These are phyloP conservation scores for Drosophila anomelani DNA, from an alignment of 2,888 invertebrate genomes.

Conservation along the genomic window DNA sequence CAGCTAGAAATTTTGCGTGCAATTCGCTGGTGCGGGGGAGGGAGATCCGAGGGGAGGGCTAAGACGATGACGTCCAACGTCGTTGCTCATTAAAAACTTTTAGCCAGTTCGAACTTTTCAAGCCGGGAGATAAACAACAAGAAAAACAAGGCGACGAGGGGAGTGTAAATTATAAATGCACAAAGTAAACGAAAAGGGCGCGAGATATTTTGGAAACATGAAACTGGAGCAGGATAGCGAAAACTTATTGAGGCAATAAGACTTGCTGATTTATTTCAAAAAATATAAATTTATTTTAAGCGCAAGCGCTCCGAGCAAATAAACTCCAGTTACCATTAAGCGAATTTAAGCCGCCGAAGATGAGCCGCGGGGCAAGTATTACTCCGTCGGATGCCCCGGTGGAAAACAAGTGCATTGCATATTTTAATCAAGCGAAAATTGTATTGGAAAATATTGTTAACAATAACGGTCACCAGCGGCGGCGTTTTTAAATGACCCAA, in stretches of 20 bases:
- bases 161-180: slow-evolving; percentile 70
- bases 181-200: slow-evolving; percentile 59
- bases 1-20: slow-evolving; percentile 51
- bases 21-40: slow-evolving; percentile 7
- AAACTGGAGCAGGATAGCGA: slow-evolving; percentile 22
- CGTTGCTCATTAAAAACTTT: slow-evolving; percentile 78
- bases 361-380: slow-evolving; percentile 10
- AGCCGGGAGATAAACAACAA: slow-evolving; percentile 66
- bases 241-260: slow-evolving; percentile 23
- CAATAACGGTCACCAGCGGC: slow-evolving; percentile 71
- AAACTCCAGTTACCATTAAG: slow-evolving; percentile 24
- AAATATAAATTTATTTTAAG: slow-evolving; percentile 25
- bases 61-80: slow-evolving; percentile 60
- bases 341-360: slow-evolving; percentile 25
- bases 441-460: slow-evolving; percentile 78
- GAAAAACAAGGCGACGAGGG: slow-evolving; percentile 33
- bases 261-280: slow-evolving; percentile 21
- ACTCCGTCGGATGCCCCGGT: slow-evolving; percentile 21
- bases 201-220: slow-evolving; percentile 48
- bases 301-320: slow-evolving; percentile 5
- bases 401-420: slow-evolving; percentile 76
- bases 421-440: slow-evolving; percentile 78
- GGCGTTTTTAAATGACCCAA: slow-evolving; percentile 64
- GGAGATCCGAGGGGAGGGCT: neutral
- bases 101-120: slow-evolving; percentile 70